phyloP scores from a whole-genome alignment of 1,140 invertebrate species.

The Globodera ellingtonae region DNA sequence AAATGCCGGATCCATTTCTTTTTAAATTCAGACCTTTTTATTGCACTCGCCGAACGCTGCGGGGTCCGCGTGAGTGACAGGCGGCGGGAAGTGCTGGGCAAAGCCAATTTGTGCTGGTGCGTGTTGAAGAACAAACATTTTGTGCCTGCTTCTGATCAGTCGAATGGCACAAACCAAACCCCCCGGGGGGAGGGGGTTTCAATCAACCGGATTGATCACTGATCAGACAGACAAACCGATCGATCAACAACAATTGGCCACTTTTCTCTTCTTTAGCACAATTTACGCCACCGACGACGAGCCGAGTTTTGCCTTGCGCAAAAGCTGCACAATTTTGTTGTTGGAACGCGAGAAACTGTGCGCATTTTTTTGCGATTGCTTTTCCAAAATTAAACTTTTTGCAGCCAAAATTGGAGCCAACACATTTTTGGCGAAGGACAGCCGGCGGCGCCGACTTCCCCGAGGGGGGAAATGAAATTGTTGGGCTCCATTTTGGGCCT shows the following conservation, averaged over 20 bases:
- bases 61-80: conserved; percentile 15
- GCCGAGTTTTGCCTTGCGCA: conserved; percentile 47
- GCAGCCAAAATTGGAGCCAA: conserved; percentile 27
- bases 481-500: conserved; percentile 13
- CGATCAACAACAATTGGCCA: neutral
- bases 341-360: conserved; percentile 44
- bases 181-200: too few relatives aligned
- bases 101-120: conserved; percentile 39
- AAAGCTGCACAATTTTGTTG: conserved; percentile 45
- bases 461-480: conserved; percentile 7
- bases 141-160: neutral
- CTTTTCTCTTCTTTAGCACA: conserved; percentile 38
- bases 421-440: conserved; percentile 13
- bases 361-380: conserved; percentile 28
- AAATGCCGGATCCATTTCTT: neutral
- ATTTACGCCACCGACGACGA: conserved; percentile 53
- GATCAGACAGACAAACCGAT: neutral
- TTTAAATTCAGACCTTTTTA: conserved; percentile 47
- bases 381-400: conserved; percentile 1
- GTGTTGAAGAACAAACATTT: neutral
- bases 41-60: conserved; percentile 43
- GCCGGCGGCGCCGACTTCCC: neutral
- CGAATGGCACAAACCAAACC: neutral
- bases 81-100: conserved; percentile 38
- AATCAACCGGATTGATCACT: neutral